Conservation (phyloP, 2,113 vertebrate species). For the Podocnemis expansa region DNA sequence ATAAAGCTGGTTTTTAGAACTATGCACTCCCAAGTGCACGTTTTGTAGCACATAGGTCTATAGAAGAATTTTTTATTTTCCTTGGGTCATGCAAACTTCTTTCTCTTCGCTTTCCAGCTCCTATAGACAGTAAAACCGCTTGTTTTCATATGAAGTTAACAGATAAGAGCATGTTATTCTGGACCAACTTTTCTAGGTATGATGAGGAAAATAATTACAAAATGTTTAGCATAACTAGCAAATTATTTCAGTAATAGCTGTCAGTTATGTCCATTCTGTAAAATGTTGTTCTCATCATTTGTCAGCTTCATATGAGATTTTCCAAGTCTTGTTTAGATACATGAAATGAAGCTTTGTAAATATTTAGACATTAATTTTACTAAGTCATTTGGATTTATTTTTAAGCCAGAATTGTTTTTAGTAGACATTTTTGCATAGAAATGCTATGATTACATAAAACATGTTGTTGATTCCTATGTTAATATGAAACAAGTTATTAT, state of each 20-base stretch:
- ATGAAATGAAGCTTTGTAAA: not conserved
- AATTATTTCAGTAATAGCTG: not conserved
- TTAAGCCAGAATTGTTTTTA: not conserved
- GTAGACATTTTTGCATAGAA: not conserved
- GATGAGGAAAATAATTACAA: accelerated
- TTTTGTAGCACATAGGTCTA: accelerated
- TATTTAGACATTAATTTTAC: not conserved
- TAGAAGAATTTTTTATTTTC: not conserved
- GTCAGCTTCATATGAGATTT: accelerated
- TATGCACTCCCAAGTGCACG: accelerated
- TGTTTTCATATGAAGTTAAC: accelerated
- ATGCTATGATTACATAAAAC: not conserved
- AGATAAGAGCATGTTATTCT: not conserved
- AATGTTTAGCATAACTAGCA: not conserved
- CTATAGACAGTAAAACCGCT: not conserved
- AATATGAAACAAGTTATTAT: not conserved
- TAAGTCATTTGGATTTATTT: not conserved
- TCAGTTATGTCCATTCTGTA: accelerated
- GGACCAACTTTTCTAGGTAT: accelerated
- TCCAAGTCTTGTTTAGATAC: not conserved
- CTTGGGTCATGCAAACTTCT: accelerated
- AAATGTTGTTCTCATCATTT: not conserved
- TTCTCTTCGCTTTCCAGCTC: not conserved
- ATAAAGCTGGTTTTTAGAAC: accelerated
- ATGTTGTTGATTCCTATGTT: not conserved